Evolutionary conservation across 1,140 invertebrate species (phyloP).

Genomic region (Pinna nobilis): DNA sequence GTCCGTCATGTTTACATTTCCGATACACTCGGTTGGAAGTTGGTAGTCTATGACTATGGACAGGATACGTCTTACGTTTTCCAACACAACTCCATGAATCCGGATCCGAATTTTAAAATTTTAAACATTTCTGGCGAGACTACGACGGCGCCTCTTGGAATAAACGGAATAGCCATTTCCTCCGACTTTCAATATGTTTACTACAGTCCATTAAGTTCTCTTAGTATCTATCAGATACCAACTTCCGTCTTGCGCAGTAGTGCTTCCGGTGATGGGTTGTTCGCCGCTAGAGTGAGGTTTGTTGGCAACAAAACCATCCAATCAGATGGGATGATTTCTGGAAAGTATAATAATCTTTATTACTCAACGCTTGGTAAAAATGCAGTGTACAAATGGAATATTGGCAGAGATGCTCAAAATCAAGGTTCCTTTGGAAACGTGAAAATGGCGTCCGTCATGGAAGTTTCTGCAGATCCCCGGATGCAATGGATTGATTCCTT

Average conservation of each 20-base stretch:
- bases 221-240: conserved; percentile 38
- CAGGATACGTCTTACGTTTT: conserved; percentile 35
- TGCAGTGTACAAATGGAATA: conserved; percentile 28
- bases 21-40: conserved; percentile 38
- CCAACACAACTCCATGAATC: conserved; percentile 42
- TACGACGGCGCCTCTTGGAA: conserved; percentile 1
- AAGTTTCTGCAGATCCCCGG: conserved; percentile 19
- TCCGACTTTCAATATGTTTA: conserved; percentile 39
- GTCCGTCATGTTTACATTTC: conserved; percentile 55
- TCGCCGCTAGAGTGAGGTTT: neutral
- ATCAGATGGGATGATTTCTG: conserved; percentile 30
- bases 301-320: conserved; percentile 34
- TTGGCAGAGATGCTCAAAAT: no score
- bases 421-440: no score
- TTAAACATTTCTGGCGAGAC: conserved; percentile 28
- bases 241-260: conserved; percentile 22
- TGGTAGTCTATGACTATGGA: conserved; percentile 47
- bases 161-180: conserved; percentile 45
- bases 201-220: conserved; percentile 25
- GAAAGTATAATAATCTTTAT: conserved; percentile 24
- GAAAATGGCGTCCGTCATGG: neutral
- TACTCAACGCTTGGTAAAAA: conserved; percentile 32
- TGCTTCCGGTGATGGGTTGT: conserved; percentile 42
- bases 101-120: conserved; percentile 11
- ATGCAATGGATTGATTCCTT: conserved; percentile 39